These are phyloP conservation scores for Peromyscus polionotus DNA, from an alignment of 2,113 vertebrate genomes.

Conservation along the genomic window DNA sequence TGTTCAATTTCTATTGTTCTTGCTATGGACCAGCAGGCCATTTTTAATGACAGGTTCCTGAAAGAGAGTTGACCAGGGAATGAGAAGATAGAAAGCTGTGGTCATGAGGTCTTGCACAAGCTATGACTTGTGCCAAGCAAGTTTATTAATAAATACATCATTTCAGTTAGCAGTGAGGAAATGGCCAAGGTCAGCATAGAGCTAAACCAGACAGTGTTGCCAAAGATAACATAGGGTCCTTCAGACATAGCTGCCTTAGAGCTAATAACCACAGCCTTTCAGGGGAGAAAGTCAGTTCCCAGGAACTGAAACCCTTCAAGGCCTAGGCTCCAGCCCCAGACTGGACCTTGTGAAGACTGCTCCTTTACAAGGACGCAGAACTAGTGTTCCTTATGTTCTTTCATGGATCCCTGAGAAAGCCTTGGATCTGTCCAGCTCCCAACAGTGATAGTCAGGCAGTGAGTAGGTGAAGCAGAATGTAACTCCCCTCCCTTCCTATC, in stretches of 20 bases:
- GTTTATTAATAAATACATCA: background rate
- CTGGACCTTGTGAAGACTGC: fast-evolving
- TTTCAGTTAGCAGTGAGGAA: background rate
- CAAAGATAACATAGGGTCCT: background rate
- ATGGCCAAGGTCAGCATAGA: background rate
- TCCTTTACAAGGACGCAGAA: background rate
- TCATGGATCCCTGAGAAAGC: background rate
- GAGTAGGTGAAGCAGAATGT: background rate
- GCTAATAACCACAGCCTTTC: background rate
- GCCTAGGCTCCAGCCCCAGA: background rate
- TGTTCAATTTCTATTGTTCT: background rate
- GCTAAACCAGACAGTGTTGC: background rate
- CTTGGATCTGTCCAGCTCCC: background rate
- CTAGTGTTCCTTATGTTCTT: background rate
- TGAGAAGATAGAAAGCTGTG: background rate
- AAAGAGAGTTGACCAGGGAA: background rate
- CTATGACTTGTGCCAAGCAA: background rate
- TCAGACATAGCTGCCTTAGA: background rate
- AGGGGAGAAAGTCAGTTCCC: too few species aligned
- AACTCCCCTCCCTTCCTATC: background rate
- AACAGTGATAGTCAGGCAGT: background rate
- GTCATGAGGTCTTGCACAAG: background rate
- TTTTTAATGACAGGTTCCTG: background rate
- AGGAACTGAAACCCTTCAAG: background rate
- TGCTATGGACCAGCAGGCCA: background rate